These are phyloP conservation scores for Procambarus virginalis DNA, from an alignment of 1,140 invertebrate species.

Conservation along the genomic window DNA sequence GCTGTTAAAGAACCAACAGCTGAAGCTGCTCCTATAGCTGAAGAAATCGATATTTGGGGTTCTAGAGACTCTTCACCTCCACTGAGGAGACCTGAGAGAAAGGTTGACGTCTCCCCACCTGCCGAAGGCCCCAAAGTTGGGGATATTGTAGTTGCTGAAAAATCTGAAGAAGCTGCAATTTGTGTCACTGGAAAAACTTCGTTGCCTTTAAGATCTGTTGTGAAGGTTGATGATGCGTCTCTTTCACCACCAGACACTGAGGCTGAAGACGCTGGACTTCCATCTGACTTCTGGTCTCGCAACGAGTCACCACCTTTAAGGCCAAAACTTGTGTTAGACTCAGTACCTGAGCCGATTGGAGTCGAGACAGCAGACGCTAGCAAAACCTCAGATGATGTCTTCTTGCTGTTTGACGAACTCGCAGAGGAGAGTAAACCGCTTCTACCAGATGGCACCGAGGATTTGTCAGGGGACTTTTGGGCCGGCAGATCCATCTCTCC, in stretches of 20 bases:
- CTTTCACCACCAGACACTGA: not conserved
- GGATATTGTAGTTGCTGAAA: not conserved
- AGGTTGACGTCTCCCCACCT: not conserved
- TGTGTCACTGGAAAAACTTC: not conserved
- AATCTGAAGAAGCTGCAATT: not conserved
- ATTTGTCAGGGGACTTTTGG: not conserved
- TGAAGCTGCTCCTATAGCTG: not conserved
- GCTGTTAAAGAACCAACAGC: not conserved
- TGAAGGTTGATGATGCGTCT: not conserved
- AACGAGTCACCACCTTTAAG: not conserved
- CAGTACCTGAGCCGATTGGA: not conserved
- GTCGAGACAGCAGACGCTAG: not conserved
- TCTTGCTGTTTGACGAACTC: not conserved
- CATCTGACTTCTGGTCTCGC: not conserved
- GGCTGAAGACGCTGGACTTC: not conserved
- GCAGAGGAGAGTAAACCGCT: not conserved
- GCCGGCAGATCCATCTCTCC: not conserved
- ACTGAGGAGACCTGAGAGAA: not conserved
- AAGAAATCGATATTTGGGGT: constrained; percentile 21
- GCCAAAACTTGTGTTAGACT: not conserved
- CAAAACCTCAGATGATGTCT: not conserved
- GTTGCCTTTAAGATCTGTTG: not conserved
- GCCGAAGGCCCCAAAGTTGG: not conserved
- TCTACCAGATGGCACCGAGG: not conserved
- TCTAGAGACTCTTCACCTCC: not conserved